Conservation (phyloP, 2,888 invertebrate species). For the Eutolmus rufibarbis region DNA sequence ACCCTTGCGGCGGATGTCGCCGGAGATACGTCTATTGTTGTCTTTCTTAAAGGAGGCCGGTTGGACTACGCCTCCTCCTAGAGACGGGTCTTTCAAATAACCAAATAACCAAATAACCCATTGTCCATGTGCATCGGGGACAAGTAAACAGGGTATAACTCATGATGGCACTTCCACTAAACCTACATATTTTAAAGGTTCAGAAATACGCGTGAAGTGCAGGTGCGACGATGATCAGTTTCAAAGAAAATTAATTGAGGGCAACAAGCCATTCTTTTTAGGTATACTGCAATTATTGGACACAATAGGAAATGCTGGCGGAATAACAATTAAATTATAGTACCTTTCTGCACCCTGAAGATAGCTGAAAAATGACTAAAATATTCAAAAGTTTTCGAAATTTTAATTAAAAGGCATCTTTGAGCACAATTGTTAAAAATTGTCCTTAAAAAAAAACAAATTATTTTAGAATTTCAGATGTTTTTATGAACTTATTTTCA, state of each 20-base stretch:
- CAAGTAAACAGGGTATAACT: neutral
- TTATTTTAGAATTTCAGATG: too few species aligned
- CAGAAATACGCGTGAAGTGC: neutral
- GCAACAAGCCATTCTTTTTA: neutral
- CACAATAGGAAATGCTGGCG: neutral
- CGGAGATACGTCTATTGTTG: slow-evolving; percentile 6
- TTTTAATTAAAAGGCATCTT: too few species aligned
- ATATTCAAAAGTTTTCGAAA: too few species aligned
- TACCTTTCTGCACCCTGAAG: too few species aligned
- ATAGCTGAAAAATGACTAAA: too few species aligned
- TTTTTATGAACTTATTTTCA: too few species aligned
- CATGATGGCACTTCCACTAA: neutral
- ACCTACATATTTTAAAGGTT: neutral
- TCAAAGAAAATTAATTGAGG: neutral
- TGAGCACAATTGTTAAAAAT: too few species aligned
- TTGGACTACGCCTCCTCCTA: neutral
- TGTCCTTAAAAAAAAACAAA: too few species aligned
- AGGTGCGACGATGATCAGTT: neutral
- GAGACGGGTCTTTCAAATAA: neutral
- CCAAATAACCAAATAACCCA: neutral
- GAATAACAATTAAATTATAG: neutral
- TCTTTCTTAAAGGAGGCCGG: neutral
- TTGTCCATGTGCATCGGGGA: slow-evolving; percentile 17
- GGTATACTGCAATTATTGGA: neutral
- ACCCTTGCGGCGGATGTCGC: neutral